Evolutionary conservation across 2,888 invertebrate genomes (phyloP).

Genomic region (Lepidonotus clava): DNA sequence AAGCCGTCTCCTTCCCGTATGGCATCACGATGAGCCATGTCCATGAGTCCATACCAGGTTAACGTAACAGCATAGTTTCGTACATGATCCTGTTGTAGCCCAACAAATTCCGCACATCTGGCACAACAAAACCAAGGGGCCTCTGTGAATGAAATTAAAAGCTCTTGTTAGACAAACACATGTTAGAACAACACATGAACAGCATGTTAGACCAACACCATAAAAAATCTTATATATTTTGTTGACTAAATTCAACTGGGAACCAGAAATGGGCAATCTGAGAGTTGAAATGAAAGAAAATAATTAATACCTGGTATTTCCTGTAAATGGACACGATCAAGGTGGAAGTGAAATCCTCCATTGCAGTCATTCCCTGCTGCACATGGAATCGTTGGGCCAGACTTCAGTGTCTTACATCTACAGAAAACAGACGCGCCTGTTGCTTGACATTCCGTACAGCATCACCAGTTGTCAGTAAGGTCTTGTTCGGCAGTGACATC

Average conservation of each 20-base stretch:
- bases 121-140: slow-evolving; percentile 15
- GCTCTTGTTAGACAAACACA: too few species aligned
- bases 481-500: not conserved
- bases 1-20: slow-evolving; percentile 33
- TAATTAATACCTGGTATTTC: not conserved
- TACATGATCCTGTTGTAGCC: not conserved
- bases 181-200: too few species aligned
- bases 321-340: not conserved
- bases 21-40: slow-evolving; percentile 27
- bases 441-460: not conserved
- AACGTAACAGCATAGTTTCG: not conserved
- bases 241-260: too few species aligned
- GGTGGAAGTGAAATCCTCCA: not conserved
- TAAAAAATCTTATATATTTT: too few species aligned
- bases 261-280: too few species aligned
- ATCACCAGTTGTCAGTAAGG: not conserved
- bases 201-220: too few species aligned
- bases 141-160: not conserved
- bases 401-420: not conserved
- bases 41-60: slow-evolving; percentile 27
- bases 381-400: not conserved
- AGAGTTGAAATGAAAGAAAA: too few species aligned
- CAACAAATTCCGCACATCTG: not conserved
- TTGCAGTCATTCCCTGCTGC: not conserved
- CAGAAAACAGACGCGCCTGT: not conserved